These are phyloP conservation scores for Agelastica alni DNA, from an alignment of 2,888 invertebrate species.

Conservation along the genomic window DNA sequence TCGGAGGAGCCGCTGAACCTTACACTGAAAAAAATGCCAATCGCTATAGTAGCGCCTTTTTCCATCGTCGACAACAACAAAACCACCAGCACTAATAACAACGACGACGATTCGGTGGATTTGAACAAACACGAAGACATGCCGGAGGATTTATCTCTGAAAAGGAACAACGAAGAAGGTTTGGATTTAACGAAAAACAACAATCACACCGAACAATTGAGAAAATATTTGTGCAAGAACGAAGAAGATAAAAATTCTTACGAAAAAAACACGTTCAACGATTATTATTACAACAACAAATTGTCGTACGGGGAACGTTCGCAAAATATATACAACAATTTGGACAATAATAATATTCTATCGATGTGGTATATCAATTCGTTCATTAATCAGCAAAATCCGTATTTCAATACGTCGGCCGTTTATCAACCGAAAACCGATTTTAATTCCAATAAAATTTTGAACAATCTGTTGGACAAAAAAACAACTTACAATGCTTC, in stretches of 20 bases:
- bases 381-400: constrained; percentile 46
- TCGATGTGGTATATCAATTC: constrained; percentile 58
- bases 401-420: constrained; percentile 44
- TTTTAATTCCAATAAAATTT: constrained; percentile 46
- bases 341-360: constrained; percentile 58
- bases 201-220: constrained; percentile 48
- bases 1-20: constrained; percentile 58
- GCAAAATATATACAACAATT: constrained; percentile 54
- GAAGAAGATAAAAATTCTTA: constrained; percentile 54
- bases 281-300: constrained; percentile 47
- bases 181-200: constrained; percentile 41
- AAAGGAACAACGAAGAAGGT: constrained; percentile 39
- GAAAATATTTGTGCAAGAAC: constrained; percentile 47
- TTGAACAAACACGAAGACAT: constrained; percentile 52
- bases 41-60: constrained; percentile 61
- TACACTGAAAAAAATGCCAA: constrained; percentile 60
- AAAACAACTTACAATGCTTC: constrained; percentile 47
- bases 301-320: constrained; percentile 48
- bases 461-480: constrained; percentile 55
- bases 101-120: constrained; percentile 32
- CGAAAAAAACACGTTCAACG: constrained; percentile 53
- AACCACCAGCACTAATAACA: constrained; percentile 38
- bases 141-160: constrained; percentile 55
- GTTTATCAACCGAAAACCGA: constrained; percentile 32
- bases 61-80: constrained; percentile 41